phyloP scores from a whole-genome alignment of 2,113 vertebrate genomes.

The Thunnus thynnus region DNA sequence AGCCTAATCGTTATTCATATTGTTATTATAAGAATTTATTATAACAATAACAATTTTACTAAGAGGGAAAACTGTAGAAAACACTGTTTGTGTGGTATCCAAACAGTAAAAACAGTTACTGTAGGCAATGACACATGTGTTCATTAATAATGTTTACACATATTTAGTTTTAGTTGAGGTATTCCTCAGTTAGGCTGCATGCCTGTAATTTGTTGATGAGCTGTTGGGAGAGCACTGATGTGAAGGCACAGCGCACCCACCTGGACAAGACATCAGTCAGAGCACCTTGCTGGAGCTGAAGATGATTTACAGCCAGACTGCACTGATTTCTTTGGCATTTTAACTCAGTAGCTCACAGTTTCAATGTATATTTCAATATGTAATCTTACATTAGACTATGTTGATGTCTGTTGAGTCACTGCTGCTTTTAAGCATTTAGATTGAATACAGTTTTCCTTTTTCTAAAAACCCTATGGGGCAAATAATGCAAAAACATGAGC shows the following conservation, averaged over 20 bases:
- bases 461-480: not conserved
- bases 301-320: not conserved
- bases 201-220: conserved; percentile 17
- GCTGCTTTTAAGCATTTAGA: not conserved
- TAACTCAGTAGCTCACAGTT: not conserved
- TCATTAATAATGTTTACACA: not conserved
- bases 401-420: not conserved
- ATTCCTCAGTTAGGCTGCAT: conserved; percentile 10
- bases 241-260: conserved; percentile 47
- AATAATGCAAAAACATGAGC: not conserved
- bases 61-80: not conserved
- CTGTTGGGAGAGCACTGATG: not conserved
- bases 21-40: not conserved
- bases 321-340: not conserved
- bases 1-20: not conserved
- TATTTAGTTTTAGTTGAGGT: not conserved
- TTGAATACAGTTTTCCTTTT: too few relatives aligned
- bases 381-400: not conserved
- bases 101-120: conserved; percentile 4
- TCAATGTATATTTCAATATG: not conserved
- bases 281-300: not conserved
- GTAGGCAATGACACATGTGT: not conserved
- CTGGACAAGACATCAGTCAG: conserved; percentile 29
- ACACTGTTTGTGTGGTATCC: not conserved
- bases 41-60: not conserved